Conservation (phyloP, 2,113 vertebrate genomes). For the Platysteira castanea region DNA sequence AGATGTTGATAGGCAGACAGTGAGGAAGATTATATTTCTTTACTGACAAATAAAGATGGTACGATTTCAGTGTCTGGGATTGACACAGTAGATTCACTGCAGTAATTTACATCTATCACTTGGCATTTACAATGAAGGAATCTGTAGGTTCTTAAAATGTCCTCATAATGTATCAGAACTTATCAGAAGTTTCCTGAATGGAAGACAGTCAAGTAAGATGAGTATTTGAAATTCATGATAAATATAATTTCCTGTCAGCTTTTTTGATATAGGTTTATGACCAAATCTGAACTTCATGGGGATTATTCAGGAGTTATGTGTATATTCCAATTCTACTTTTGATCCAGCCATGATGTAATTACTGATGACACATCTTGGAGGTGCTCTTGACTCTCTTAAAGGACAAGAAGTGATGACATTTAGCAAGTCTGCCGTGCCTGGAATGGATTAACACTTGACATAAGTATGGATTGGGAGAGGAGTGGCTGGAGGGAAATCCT, state of each 20-base stretch:
- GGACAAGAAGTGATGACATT: background rate
- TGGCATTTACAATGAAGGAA: background rate
- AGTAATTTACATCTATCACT: background rate
- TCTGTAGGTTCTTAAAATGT: background rate
- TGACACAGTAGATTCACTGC: background rate
- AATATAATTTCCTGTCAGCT: background rate
- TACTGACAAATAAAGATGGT: background rate
- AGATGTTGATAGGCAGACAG: background rate
- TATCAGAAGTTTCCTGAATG: background rate
- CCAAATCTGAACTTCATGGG: background rate
- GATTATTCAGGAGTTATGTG: background rate
- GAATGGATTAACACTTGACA: accelerated
- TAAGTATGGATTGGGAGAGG: background rate
- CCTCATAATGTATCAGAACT: background rate
- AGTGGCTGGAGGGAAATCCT: background rate
- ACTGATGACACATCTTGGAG: background rate
- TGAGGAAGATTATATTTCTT: background rate
- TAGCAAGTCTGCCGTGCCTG: background rate
- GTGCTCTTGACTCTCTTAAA: background rate
- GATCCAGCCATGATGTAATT: background rate
- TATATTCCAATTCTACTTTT: background rate
- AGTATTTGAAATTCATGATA: background rate
- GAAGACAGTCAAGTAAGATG: background rate
- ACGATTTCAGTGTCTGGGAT: background rate
- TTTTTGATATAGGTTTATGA: background rate